Base-by-base conservation (phyloP, 2,797 vertebrate species). In the Amazona ochrocephala region DNA sequence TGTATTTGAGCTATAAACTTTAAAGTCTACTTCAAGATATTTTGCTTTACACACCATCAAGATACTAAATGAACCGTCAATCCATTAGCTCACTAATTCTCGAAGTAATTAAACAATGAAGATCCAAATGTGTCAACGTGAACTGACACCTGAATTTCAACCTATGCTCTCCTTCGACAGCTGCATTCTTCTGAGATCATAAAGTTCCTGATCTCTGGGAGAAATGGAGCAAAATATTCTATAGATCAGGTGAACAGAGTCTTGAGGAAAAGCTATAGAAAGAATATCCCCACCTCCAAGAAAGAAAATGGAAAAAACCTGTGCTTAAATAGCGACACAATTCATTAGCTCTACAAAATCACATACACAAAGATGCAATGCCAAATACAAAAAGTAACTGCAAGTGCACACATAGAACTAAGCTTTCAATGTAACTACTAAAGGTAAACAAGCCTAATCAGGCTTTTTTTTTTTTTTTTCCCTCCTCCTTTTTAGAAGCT, bases 31-130 rank as follows among this genome's bases (percentile, higher is more conserved):
- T 87, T 81, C 48, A 70, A 86, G 48, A 26, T 37, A 93, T 27
- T 84, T 78, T 83, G 23, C 16, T 22, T 29, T 78, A 44, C 22
- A 73, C 30, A 51, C 27, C 3, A 1, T 56, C 32, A 73, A 71
- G 47, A 54, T 54, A 89, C 29, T 74, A 89, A 85, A 92, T 2
- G 12, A 34, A 56, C 45, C 22, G 44, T 50, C 37, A 68, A 47
- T 32, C 51, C 78, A 84, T 51, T 78, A 81, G 42, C 7, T 75
- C 42, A 81, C n/a, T 73, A 60, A 86, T 90, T 96, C 93, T 90
- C 80, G 71, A 94, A 91, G 50, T 37, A 81, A 89, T 78, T 77
- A 80, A 91, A 89, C 79, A 62, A 58, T 82, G 71, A 84, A 87
- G 67, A 32, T 41, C 77, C n/a, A 66, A 47, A 81, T 50, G 8